Evolutionary conservation across 2,797 vertebrate species (phyloP), one percentile per base, ranked within the genome.

Genomic region (Lepus townsendii): DNA sequence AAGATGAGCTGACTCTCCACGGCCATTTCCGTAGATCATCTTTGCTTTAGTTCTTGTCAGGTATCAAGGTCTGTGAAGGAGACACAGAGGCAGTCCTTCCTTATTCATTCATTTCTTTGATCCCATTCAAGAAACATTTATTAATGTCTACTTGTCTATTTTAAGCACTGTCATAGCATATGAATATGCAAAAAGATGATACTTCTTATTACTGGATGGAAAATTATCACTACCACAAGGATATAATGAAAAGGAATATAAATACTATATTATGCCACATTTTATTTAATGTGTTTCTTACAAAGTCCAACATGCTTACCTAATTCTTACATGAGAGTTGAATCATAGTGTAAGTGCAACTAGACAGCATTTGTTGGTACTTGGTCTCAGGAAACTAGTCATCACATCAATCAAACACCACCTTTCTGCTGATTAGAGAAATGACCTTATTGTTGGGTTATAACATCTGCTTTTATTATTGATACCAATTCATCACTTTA

Each of bases 251-350:
- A 76, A 78, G 62, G 62, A 19, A 88, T 19, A 3, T 11, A 85
- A 79, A 90, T 79, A 79, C 60, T 62, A 93, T 83, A 30, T 94
- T 91, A 63, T 47, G 62, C 2, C 63, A 11, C 12, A 20, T 73
- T 47, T 65, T 91, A 65, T 60, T 94, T 69, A 32, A 76, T 57
- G 30, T 68, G 38, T 65, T 91, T 83, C n/a, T 86, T 1, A 2
- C 35, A 62, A n/a, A 65, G 47, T 75, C 27, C 47, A 63, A 95
- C 47, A 83, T 12, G 63, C 14, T 65, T 68, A 71, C 80, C 66
- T 77, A 78, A 77, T 13, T 60, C 57, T 68, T 66, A 91, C 19
- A 30, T 73, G 19, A 89, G 30, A 80, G 26, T 42, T n/a, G 19
- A 89, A 26, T 76, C 57, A 79, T 68, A 85, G 72, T 16, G 60